phyloP scores from a whole-genome alignment of 1,140 invertebrate genomes.

The Microplitis mediator region DNA sequence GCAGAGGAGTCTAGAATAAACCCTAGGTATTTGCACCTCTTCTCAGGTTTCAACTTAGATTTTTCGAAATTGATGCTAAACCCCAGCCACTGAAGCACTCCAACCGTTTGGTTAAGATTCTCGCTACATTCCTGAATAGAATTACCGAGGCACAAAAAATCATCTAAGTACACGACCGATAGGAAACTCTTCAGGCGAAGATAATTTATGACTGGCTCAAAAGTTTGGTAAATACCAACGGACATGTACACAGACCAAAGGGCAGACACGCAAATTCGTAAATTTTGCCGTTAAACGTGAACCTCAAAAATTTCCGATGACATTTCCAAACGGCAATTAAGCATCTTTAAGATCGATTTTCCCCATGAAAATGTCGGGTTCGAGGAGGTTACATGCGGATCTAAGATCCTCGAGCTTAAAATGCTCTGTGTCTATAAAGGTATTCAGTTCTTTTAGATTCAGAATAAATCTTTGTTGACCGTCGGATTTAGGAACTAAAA shows the following conservation, averaged over 20 bases:
- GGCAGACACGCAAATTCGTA: conserved; percentile 34
- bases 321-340: conserved; percentile 23
- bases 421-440: no score
- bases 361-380: no score
- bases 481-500: background rate
- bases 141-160: conserved; percentile 14
- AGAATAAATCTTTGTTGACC: background rate
- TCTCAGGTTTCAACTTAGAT: conserved; percentile 20
- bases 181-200: conserved; percentile 14
- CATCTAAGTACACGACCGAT: conserved; percentile 21
- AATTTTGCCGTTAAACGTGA: conserved; percentile 25
- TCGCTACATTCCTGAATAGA: background rate
- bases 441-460: no score
- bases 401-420: no score
- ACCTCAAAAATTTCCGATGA: conserved; percentile 34
- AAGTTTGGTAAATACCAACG: conserved; percentile 35
- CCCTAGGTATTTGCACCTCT: conserved; percentile 31
- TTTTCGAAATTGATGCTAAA: conserved; percentile 32
- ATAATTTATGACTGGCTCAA: conserved; percentile 30
- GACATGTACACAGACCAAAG: conserved; percentile 32
- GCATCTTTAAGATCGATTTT: conserved; percentile 21
- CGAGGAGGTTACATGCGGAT: no score
- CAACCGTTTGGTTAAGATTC: background rate
- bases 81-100: conserved; percentile 8
- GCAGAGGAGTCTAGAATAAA: conserved; percentile 30